These are phyloP conservation scores for Lycocorax pyrrhopterus DNA, from an alignment of 2,113 vertebrate genomes.

Conservation along the genomic window DNA sequence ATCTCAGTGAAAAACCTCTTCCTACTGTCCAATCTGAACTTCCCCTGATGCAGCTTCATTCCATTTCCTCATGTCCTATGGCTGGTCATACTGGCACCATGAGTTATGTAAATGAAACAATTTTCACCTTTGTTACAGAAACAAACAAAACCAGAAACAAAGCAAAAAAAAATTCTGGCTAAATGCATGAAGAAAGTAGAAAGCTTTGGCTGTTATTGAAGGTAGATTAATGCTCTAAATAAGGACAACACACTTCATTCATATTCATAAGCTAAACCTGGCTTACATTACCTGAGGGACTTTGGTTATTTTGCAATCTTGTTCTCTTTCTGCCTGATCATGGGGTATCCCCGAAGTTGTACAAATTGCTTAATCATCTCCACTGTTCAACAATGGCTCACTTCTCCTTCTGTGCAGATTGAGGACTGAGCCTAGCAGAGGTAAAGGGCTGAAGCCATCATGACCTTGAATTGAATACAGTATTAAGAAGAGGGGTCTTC, in stretches of 20 bases:
- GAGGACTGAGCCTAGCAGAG: not conserved
- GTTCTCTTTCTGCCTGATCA: not conserved
- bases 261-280: not conserved
- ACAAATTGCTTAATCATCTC: not conserved
- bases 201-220: not conserved
- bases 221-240: not conserved
- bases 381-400: not conserved
- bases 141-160: not conserved
- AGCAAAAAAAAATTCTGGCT: too few relatives aligned
- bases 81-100: not conserved
- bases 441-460: not conserved
- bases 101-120: not conserved
- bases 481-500: not conserved
- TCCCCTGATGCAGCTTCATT: not conserved
- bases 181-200: not conserved
- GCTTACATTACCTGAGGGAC: not conserved
- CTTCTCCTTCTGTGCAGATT: not conserved
- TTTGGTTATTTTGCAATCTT: not conserved
- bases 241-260: not conserved
- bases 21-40: not conserved
- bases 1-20: not conserved
- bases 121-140: not conserved
- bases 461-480: not conserved
- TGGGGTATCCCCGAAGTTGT: not conserved
- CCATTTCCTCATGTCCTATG: accelerated